A percentile compares a stretch with the other conserved stretches of the same genome.
Conservation (phyloP, 2,888 invertebrate genomes). For the Xanthia icteritia region DNA sequence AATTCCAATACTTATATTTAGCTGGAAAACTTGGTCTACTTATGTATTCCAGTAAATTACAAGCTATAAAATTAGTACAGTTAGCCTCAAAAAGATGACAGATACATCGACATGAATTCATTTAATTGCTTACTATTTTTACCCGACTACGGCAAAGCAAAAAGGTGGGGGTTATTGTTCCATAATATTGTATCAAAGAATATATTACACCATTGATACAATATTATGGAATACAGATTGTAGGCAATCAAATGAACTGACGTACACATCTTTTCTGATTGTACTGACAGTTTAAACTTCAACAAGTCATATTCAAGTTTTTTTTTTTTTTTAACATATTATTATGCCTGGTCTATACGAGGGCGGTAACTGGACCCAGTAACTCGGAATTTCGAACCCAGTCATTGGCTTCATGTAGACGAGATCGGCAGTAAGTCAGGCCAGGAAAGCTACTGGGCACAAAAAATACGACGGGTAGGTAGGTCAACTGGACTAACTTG, state of each 20-base stretch:
- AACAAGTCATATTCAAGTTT: no score
- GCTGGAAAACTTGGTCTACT: not conserved
- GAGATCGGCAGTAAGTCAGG: no score
- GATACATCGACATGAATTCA: not conserved
- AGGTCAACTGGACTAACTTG: no score
- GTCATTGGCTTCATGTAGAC: no score
- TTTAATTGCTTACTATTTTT: not conserved
- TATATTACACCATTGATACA: no score
- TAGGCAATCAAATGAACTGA: not conserved
- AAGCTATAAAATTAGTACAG: not conserved
- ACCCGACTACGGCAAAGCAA: no score
- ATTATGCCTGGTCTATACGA: not conserved
- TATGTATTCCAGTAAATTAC: not conserved
- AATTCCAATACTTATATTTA: not conserved
- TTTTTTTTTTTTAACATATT: no score
- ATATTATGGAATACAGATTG: not conserved
- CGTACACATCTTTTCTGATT: not conserved
- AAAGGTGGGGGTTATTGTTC: no score
- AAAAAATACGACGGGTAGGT: no score
- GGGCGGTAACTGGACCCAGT: no score
- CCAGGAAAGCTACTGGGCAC: no score
- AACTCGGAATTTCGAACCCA: no score
- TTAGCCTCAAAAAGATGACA: not conserved
- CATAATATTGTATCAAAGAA: not conserved
- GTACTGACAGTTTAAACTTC: constrained; percentile 1